Conservation (phyloP, 2,113 vertebrate genomes). For the Ginglymostoma cirratum region DNA sequence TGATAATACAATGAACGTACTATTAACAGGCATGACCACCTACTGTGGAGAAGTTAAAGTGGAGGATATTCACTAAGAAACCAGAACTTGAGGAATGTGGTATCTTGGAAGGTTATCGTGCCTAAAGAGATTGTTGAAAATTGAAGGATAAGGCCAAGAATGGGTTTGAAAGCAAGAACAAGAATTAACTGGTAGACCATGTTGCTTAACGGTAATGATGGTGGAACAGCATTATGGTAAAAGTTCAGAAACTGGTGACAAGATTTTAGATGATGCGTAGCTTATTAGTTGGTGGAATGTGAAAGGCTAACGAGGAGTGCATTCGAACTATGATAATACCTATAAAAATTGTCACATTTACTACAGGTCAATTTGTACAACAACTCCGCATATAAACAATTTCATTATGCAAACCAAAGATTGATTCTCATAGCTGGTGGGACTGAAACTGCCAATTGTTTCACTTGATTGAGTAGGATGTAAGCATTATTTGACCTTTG, state of each 20-base stretch:
- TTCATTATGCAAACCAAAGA: neutral
- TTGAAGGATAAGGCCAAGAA: neutral
- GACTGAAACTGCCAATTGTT: neutral
- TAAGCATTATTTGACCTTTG: neutral
- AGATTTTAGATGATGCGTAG: neutral
- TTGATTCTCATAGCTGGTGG: neutral
- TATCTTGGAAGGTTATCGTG: no score
- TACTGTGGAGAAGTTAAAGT: no score
- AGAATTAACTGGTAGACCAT: neutral
- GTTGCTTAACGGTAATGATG: neutral
- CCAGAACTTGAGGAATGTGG: no score
- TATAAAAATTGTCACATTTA: neutral
- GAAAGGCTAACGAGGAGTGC: neutral
- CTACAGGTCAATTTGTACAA: neutral
- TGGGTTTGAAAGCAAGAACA: neutral
- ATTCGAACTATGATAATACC: neutral
- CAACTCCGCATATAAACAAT: neutral
- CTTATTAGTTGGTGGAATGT: no score
- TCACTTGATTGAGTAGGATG: neutral
- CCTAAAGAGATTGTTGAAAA: neutral
- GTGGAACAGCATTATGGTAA: neutral
- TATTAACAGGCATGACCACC: no score
- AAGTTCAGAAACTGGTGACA: neutral
- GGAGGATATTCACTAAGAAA: no score
- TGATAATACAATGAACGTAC: no score